phyloP scores from a whole-genome alignment of 2,113 vertebrate genomes.

The Lepus europaeus region DNA sequence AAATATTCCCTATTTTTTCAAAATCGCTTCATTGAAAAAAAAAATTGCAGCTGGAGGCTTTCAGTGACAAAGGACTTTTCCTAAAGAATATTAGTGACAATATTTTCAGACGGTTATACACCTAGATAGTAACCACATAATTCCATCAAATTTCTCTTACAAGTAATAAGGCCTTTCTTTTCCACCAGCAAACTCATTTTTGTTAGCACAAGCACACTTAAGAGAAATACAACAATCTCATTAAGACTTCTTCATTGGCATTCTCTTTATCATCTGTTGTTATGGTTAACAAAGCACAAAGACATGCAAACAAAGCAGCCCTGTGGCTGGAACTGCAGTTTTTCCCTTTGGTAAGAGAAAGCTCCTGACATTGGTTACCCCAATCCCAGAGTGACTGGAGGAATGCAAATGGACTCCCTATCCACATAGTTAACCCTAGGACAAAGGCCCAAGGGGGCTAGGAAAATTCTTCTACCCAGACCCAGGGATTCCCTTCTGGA shows the following conservation, averaged over 20 bases:
- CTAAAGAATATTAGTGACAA: not conserved
- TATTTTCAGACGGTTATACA: not conserved
- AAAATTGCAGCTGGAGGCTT: not conserved
- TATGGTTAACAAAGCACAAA: slow-evolving; percentile 13
- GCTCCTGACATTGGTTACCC: not conserved
- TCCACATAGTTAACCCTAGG: not conserved
- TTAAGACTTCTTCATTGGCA: not conserved
- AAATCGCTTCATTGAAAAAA: not conserved
- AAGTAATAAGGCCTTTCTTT: not conserved
- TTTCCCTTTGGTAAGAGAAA: not conserved
- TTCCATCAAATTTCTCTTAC: not conserved
- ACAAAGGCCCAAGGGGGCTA: no score
- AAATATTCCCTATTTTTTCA: not conserved
- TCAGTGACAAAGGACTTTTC: not conserved
- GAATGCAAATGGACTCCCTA: not conserved
- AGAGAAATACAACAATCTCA: not conserved
- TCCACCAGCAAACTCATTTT: not conserved
- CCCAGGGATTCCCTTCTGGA: not conserved
- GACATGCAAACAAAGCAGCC: not conserved
- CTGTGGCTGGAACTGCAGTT: not conserved
- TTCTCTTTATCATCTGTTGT: not conserved
- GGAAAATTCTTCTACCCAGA: not conserved
- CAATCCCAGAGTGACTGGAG: not conserved
- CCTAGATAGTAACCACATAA: not conserved
- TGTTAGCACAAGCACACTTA: not conserved